These are phyloP conservation scores for Oreochromis tanganicae DNA, from an alignment of 2,113 vertebrate genomes.

Conservation along the genomic window DNA sequence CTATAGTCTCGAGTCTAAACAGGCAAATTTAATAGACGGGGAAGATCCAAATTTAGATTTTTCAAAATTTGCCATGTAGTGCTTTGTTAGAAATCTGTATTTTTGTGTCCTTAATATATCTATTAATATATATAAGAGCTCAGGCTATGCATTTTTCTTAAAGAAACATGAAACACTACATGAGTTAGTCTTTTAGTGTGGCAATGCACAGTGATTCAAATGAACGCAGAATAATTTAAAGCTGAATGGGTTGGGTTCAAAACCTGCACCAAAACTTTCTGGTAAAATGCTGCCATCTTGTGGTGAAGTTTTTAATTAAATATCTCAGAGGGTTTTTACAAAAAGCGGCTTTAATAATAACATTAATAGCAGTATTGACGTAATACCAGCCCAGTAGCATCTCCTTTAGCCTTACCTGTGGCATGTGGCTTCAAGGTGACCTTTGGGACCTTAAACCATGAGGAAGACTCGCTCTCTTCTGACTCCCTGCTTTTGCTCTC, in stretches of 20 bases:
- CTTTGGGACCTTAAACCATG: slow-evolving; percentile 80
- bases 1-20: neutral
- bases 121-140: accelerated
- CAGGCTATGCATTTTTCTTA: neutral
- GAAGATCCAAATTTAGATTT: neutral
- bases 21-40: accelerated
- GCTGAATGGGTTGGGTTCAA: neutral
- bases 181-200: neutral
- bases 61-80: neutral
- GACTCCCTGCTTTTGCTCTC: slow-evolving; percentile 1
- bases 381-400: accelerated
- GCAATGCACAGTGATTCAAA: neutral
- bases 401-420: slow-evolving; percentile 45
- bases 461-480: slow-evolving; percentile 64
- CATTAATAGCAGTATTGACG: neutral
- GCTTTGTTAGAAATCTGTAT: neutral
- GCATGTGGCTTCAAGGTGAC: slow-evolving; percentile 76
- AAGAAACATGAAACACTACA: neutral
- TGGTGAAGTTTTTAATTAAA: neutral
- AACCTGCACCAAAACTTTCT: neutral
- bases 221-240: accelerated
- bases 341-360: neutral
- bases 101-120: neutral
- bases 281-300: neutral
- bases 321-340: neutral